A percentile compares a stretch with the other conserved stretches of the same genome.
phyloP scores from a whole-genome alignment of 2,888 invertebrate species.

The Gymnoscelis rufifasciata region DNA sequence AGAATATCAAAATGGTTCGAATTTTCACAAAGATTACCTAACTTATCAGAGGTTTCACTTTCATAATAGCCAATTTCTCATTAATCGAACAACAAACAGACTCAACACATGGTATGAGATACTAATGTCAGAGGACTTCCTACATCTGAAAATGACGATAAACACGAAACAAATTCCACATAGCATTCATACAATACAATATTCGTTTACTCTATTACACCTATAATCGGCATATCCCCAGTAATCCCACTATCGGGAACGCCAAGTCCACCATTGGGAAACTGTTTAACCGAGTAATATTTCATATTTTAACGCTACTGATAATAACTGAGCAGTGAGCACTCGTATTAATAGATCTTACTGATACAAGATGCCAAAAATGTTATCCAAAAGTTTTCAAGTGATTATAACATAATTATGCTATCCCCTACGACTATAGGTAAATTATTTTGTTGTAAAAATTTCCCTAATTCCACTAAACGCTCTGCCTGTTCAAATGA shows the following conservation, averaged over 20 bases:
- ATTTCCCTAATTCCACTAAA: constrained; percentile 32
- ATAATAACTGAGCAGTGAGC: constrained; percentile 77
- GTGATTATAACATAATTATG: constrained; percentile 26
- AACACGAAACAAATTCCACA: constrained; percentile 11
- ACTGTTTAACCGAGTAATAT: constrained; percentile 57
- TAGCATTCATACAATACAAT: constrained; percentile 44
- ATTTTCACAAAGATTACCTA: no score
- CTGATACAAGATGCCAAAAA: constrained; percentile 26
- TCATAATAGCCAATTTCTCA: no score
- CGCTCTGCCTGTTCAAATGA: constrained; percentile 24
- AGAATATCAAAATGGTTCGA: no score
- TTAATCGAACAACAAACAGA: no score
- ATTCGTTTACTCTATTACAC: constrained; percentile 60
- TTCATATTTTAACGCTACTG: constrained; percentile 60
- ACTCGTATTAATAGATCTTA: constrained; percentile 65
- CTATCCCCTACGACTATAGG: constrained; percentile 22
- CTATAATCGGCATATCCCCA: constrained; percentile 38
- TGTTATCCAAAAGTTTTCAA: constrained; percentile 25
- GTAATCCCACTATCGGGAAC: constrained; percentile 9
- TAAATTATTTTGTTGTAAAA: constrained; percentile 24
- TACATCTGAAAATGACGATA: no score
- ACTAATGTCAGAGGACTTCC: no score
- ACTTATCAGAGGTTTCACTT: no score
- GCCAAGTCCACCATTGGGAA: constrained; percentile 61
- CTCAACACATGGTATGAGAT: no score